Evolutionary conservation across 2,888 invertebrate species (phyloP).

Genomic region (Coenonympha arcania): DNA sequence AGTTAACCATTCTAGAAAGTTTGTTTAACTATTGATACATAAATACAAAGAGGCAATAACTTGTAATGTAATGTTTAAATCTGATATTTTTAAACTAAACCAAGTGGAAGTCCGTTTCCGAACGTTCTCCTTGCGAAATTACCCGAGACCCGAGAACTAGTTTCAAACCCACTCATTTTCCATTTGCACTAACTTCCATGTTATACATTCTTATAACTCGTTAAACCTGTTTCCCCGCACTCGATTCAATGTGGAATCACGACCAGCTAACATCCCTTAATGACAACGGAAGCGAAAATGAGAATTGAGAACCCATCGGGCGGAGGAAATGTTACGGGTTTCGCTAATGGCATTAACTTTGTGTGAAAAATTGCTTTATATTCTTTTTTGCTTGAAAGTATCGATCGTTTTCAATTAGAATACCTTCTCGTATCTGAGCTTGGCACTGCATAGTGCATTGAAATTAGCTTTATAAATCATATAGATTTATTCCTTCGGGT

Average conservation of each 20-base stretch:
- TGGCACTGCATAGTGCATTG: too few relatives aligned
- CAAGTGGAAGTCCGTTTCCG: conserved; percentile 16
- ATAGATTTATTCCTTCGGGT: too few relatives aligned
- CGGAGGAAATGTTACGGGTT: conserved; percentile 7
- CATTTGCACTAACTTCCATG: conserved; percentile 28
- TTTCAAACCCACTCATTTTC: conserved; percentile 30
- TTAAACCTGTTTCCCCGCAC: conserved; percentile 22
- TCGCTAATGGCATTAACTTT: neutral
- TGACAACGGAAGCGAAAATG: conserved; percentile 22
- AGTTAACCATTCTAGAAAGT: neutral
- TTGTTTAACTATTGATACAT: neutral
- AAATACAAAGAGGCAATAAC: neutral
- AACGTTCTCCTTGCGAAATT: conserved; percentile 27
- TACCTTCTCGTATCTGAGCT: too few relatives aligned
- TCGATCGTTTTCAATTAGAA: too few relatives aligned
- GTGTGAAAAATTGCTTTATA: neutral
- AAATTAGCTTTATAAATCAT: too few relatives aligned
- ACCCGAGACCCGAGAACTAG: conserved; percentile 28
- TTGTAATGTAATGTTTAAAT: neutral
- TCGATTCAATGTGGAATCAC: conserved; percentile 20
- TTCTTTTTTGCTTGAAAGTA: neutral
- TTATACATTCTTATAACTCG: conserved; percentile 28
- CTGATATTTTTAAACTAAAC: neutral
- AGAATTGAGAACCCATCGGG: conserved; percentile 5
- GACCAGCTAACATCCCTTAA: conserved; percentile 15